Evolutionary conservation across 2,888 invertebrate genomes (phyloP).

Genomic region (Drosophila percnosoma): DNA sequence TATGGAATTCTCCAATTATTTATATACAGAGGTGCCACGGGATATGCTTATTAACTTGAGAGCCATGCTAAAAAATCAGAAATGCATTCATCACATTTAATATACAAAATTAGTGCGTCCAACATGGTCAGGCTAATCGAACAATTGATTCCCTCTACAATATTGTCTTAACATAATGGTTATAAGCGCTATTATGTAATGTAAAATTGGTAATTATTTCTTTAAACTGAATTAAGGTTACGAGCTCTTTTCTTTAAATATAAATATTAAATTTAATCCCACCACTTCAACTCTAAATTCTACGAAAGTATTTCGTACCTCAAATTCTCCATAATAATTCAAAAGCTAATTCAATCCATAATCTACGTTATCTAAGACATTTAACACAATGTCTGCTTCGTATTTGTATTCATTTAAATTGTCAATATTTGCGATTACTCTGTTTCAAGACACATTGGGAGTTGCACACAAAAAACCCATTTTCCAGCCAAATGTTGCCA

Average conservation of each 20-base stretch:
- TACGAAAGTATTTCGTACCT: background rate
- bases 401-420: background rate
- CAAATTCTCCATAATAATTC: background rate
- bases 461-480: background rate
- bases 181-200: background rate
- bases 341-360: background rate
- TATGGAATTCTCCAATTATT: constrained; percentile 40
- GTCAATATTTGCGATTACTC: background rate
- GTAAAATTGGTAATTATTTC: background rate
- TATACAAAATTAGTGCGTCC: background rate
- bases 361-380: background rate
- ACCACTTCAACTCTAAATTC: no score
- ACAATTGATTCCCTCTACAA: background rate
- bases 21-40: constrained; percentile 35
- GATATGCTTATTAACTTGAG: constrained; percentile 40
- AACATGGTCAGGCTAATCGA: background rate
- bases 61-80: constrained; percentile 9
- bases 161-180: background rate
- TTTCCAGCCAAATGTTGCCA: constrained; percentile 31
- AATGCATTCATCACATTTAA: background rate
- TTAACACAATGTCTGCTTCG: background rate
- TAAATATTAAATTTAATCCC: background rate
- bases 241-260: background rate
- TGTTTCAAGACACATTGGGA: background rate
- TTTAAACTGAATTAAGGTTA: background rate